phyloP scores from a whole-genome alignment of 2,888 invertebrate genomes.

The Sialis fuliginosa region DNA sequence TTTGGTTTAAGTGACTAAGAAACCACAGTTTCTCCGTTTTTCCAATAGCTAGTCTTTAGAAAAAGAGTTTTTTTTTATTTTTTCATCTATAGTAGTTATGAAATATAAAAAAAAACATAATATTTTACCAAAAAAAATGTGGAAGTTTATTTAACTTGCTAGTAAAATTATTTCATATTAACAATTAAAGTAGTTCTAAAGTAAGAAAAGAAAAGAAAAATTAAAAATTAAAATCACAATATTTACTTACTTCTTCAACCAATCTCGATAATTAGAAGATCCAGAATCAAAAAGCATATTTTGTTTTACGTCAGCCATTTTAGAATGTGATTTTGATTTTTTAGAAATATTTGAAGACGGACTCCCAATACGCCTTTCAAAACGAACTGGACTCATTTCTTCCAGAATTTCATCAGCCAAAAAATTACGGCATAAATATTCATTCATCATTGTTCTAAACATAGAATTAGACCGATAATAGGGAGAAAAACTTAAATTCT shows the following conservation, averaged over 20 bases:
- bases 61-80: background rate
- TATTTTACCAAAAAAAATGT: no score
- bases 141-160: background rate
- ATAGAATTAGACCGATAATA: no score
- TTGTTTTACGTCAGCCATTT: constrained; percentile 24
- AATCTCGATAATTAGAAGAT: constrained; percentile 53
- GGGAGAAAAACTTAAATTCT: no score
- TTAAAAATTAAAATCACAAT: no score
- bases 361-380: constrained; percentile 25
- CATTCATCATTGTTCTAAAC: constrained; percentile 55
- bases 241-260: constrained; percentile 47
- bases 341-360: constrained; percentile 19
- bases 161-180: background rate
- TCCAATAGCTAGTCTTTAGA: background rate
- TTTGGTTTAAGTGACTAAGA: no score
- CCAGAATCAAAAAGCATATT: constrained; percentile 48
- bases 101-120: no score
- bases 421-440: constrained; percentile 57
- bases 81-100: no score
- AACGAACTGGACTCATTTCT: constrained; percentile 32
- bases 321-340: constrained; percentile 12
- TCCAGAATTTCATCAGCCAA: constrained; percentile 53
- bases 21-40: no score
- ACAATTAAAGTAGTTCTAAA: background rate
- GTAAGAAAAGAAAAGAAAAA: constrained; percentile 2